Conservation (phyloP, 2,888 invertebrate species). For the Calameuta pallipes region DNA sequence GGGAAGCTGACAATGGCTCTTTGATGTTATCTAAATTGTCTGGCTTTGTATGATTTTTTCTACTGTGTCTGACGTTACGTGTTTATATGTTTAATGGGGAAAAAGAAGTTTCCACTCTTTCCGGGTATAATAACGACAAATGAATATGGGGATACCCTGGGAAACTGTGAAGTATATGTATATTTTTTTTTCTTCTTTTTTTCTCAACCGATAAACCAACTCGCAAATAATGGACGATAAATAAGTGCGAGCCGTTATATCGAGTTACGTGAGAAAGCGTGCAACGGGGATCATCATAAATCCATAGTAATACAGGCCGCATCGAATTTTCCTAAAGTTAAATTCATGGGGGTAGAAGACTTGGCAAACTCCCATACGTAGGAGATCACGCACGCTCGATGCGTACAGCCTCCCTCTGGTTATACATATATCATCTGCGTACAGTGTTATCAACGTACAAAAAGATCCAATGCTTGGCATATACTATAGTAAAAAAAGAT, state of each 20-base stretch:
- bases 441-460: not conserved
- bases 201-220: not conserved
- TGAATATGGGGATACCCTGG: not conserved
- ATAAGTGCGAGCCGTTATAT: not conserved
- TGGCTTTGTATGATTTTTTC: not conserved
- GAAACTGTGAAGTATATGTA: not conserved
- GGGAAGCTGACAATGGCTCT: slow-evolving; percentile 1
- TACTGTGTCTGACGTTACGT: not conserved
- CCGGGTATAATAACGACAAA: not conserved
- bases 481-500: not conserved
- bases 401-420: not conserved
- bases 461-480: not conserved
- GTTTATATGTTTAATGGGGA: not conserved
- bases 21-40: slow-evolving; percentile 7
- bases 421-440: not conserved
- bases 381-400: slow-evolving; percentile 1
- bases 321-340: slow-evolving; percentile 14
- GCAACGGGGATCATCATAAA: slow-evolving; percentile 5
- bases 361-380: slow-evolving; percentile 3
- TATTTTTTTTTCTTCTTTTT: not conserved
- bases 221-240: not conserved
- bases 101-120: not conserved
- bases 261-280: slow-evolving; percentile 1
- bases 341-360: slow-evolving; percentile 11
- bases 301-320: slow-evolving; percentile 4